Percentiles rank a stretch among this genome's conserved stretches.
phyloP scores from a whole-genome alignment of 1,140 invertebrate genomes.

The Drosophila tristis region DNA sequence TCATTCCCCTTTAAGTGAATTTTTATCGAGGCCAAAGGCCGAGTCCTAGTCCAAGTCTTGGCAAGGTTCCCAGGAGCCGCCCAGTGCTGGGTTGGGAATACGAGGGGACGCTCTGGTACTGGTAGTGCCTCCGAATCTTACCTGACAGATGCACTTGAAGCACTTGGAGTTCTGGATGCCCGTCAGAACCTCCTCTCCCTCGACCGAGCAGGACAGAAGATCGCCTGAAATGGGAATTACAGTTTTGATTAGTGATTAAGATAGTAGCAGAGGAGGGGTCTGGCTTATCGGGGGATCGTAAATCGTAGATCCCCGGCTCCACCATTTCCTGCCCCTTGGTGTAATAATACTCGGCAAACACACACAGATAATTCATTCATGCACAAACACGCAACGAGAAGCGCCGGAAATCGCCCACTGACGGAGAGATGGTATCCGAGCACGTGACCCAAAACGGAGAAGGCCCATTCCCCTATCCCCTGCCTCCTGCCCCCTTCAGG shows the following conservation, averaged over 20 bases:
- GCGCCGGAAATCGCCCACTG: constrained; percentile 77
- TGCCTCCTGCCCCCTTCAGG: constrained; percentile 28
- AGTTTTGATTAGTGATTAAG: constrained; percentile 19
- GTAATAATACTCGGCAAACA: constrained; percentile 63
- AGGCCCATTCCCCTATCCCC: constrained; percentile 12
- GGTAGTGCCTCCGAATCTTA: constrained; percentile 37
- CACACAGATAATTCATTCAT: constrained; percentile 73
- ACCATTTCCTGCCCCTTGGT: constrained; percentile 48
- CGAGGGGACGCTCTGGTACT: neutral
- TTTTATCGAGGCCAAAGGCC: constrained; percentile 56
- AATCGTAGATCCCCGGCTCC: constrained; percentile 19
- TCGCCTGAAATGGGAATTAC: constrained; percentile 52
- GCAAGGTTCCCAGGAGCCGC: constrained; percentile 52
- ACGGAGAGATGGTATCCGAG: constrained; percentile 78
- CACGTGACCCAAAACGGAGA: constrained; percentile 66
- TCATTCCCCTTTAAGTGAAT: constrained; percentile 45
- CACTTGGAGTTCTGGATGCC: constrained; percentile 71
- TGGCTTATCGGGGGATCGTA: constrained; percentile 12
- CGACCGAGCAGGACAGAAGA: constrained; percentile 74
- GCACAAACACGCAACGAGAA: constrained; percentile 42
- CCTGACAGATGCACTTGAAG: constrained; percentile 78
- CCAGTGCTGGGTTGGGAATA: neutral
- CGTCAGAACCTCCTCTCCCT: constrained; percentile 72
- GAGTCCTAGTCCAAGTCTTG: constrained; percentile 53
- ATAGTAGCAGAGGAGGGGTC: neutral